Conservation (phyloP, 2,888 invertebrate species). For the Marasmarcha lunaedactyla region DNA sequence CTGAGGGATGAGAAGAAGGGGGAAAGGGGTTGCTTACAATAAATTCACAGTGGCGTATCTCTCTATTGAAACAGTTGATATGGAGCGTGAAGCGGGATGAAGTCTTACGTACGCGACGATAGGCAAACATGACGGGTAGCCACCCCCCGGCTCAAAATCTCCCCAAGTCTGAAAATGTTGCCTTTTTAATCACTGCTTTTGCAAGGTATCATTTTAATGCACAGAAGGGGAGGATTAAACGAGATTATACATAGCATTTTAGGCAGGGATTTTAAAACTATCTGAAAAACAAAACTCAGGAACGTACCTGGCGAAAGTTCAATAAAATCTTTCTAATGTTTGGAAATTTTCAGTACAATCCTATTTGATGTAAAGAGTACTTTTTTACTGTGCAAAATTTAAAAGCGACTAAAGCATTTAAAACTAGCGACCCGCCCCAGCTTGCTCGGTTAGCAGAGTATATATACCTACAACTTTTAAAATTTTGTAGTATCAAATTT, state of each 20-base stretch:
- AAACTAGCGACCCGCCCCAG: too few species aligned
- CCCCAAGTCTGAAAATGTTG: slow-evolving; percentile 18
- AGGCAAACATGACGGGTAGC: slow-evolving; percentile 40
- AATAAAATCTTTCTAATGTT: too few species aligned
- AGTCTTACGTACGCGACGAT: slow-evolving; percentile 53
- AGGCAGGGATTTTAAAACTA: too few species aligned
- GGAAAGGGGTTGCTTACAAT: slow-evolving; percentile 40
- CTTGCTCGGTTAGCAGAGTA: too few species aligned
- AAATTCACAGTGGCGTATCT: slow-evolving; percentile 59
- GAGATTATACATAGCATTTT: background rate
- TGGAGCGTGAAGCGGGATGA: slow-evolving; percentile 46
- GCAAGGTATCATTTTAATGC: background rate
- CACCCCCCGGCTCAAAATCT: slow-evolving; percentile 13
- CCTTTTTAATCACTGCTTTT: slow-evolving; percentile 13
- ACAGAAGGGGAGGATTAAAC: background rate
- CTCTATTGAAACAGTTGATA: slow-evolving; percentile 68
- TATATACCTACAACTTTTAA: too few species aligned
- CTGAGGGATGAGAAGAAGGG: slow-evolving; percentile 18
- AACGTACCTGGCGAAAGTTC: too few species aligned
- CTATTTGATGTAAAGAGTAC: too few species aligned
- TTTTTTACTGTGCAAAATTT: too few species aligned
- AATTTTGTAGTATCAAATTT: too few species aligned
- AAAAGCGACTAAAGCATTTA: too few species aligned
- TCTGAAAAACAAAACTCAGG: too few species aligned
- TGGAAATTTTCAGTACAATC: too few species aligned